Evolutionary conservation across 2,113 vertebrate species (phyloP).

Genomic region (Leptobrachium ailaonicum): DNA sequence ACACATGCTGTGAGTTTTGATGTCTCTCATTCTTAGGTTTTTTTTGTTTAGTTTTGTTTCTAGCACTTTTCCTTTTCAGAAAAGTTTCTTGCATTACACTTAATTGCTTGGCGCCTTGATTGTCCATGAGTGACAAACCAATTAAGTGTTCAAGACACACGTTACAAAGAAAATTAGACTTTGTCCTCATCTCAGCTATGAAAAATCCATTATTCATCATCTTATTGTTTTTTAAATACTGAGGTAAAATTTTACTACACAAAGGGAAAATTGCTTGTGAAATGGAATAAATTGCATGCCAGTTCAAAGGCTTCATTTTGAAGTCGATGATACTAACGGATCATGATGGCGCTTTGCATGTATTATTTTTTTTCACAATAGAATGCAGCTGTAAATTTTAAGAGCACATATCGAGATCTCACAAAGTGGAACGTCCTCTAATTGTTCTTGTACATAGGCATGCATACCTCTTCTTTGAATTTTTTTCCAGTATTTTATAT

Average conservation of each 20-base stretch:
- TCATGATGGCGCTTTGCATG: conserved; percentile 47
- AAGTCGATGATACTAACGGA: conserved; percentile 59
- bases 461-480: neutral
- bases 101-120: conserved; percentile 65
- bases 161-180: conserved; percentile 70
- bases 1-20: conserved; percentile 62
- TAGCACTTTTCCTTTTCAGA: conserved; percentile 60
- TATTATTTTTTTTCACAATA: conserved; percentile 52
- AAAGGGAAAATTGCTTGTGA: conserved; percentile 76
- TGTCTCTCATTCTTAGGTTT: conserved; percentile 60
- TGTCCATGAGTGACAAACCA: conserved; percentile 57
- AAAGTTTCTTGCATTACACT: conserved; percentile 69
- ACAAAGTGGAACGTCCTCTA: conserved; percentile 24
- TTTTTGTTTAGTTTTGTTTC: conserved; percentile 71
- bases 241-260: conserved; percentile 67
- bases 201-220: conserved; percentile 80
- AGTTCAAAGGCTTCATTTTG: conserved; percentile 65
- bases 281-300: conserved; percentile 69
- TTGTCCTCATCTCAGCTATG: conserved; percentile 66
- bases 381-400: conserved; percentile 42
- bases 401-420: conserved; percentile 18
- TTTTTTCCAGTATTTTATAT: neutral
- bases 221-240: conserved; percentile 76
- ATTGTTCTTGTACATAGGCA: conserved; percentile 23
- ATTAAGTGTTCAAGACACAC: conserved; percentile 69